Percentiles rank a stretch among this genome's conserved stretches.
These are phyloP conservation scores for Stichodactyla mertensii DNA, from an alignment of 64 coral and sea anemone species.

Conservation along the genomic window DNA sequence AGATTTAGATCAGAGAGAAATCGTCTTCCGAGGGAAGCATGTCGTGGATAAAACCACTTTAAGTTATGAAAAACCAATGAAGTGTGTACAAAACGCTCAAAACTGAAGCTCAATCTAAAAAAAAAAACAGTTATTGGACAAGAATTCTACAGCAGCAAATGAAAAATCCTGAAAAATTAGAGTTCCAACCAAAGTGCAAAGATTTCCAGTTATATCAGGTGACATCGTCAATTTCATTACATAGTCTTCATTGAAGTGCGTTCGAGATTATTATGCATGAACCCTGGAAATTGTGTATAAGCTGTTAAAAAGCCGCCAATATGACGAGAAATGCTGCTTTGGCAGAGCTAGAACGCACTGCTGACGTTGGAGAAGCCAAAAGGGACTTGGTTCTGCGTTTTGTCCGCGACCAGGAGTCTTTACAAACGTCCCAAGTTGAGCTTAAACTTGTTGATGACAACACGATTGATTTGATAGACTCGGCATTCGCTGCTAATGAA, in stretches of 20 bases:
- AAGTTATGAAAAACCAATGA: background rate
- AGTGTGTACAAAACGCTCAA: background rate
- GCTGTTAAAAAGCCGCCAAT: background rate
- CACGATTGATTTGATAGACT: constrained; percentile 95
- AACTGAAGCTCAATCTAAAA: background rate
- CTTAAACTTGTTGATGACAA: constrained; percentile 75
- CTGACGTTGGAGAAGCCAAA: constrained; percentile 50
- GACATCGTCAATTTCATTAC: background rate
- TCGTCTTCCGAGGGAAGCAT: background rate
- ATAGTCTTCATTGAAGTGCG: background rate
- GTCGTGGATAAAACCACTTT: background rate
- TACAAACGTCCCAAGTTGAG: constrained; percentile 87
- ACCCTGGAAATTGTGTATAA: background rate
- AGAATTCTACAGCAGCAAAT: too few relatives aligned
- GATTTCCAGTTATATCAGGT: background rate
- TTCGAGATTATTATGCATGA: background rate
- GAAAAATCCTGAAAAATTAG: too few relatives aligned
- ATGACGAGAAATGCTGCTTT: constrained; percentile 16
- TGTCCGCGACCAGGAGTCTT: constrained; percentile 80
- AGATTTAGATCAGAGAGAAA: background rate
- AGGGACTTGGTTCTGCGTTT: constrained; percentile 83
- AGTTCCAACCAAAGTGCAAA: background rate
- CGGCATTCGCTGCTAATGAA: constrained; percentile 73
- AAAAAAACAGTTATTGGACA: background rate
- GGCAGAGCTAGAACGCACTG: background rate